Evolutionary conservation across 2,888 invertebrate species (phyloP).

Genomic region (Synanthedon vespiformis): DNA sequence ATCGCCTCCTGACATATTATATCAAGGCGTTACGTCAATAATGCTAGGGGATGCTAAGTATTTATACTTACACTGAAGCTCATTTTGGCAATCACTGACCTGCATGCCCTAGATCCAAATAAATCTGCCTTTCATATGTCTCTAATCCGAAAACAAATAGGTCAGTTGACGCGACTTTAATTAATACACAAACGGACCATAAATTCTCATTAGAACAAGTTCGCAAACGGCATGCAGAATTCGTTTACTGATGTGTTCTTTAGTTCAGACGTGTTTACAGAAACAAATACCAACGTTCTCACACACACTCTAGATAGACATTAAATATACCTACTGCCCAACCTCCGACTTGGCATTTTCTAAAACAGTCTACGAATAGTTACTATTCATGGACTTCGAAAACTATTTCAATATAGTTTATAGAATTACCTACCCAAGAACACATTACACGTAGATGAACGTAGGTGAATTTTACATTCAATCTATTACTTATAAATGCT

Average conservation of each 20-base stretch:
- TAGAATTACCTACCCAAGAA: conserved; percentile 4
- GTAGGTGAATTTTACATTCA: conserved; percentile 17
- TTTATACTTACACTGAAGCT: too few relatives aligned
- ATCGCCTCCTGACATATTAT: too few relatives aligned
- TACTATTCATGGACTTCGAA: conserved; percentile 7
- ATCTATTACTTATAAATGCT: too few relatives aligned
- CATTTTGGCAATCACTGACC: too few relatives aligned
- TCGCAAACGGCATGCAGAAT: conserved; percentile 9
- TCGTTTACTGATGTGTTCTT: neutral
- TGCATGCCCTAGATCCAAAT: too few relatives aligned
- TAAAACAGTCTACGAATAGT: neutral
- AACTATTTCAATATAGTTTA: conserved; percentile 18
- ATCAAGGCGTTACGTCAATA: too few relatives aligned
- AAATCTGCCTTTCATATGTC: neutral
- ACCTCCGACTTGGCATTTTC: neutral
- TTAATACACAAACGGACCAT: conserved; percentile 14
- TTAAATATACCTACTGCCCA: neutral
- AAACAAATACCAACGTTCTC: neutral
- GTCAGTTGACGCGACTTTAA: conserved; percentile 12
- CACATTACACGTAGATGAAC: too few relatives aligned
- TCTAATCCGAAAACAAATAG: conserved; percentile 13
- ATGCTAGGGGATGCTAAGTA: too few relatives aligned
- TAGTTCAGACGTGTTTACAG: neutral
- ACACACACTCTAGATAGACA: neutral
- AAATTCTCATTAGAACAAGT: conserved; percentile 29